Evolutionary conservation across 1,140 invertebrate species (phyloP).

Genomic region (Physella acuta): DNA sequence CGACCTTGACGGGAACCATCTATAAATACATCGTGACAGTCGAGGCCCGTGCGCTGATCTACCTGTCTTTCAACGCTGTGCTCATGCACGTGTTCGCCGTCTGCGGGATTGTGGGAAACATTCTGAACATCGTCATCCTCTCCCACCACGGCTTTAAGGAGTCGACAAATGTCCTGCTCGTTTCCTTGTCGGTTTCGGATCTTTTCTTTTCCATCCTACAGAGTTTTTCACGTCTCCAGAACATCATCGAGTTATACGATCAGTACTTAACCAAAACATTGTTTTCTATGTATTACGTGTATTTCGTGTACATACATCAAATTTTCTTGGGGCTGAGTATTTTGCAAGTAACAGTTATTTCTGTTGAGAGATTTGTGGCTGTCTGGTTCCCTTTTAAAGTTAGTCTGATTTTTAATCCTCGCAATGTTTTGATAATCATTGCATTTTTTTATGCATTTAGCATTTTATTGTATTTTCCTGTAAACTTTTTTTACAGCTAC

Average conservation of each 20-base stretch:
- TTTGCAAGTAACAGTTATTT: neutral
- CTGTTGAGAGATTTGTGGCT: constrained; percentile 6
- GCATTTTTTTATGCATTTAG: neutral
- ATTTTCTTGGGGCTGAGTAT: neutral
- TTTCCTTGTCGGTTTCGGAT: neutral
- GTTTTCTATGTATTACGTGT: neutral
- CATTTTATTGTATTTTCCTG: neutral
- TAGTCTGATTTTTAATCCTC: neutral
- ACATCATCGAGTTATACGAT: neutral
- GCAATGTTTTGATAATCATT: neutral
- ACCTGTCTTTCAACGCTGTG: neutral
- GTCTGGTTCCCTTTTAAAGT: constrained; percentile 10
- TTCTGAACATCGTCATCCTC: constrained; percentile 2
- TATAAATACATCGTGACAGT: no score
- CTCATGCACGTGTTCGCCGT: neutral
- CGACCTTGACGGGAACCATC: no score
- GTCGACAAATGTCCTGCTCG: neutral
- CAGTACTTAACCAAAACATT: neutral
- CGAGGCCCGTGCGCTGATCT: no score
- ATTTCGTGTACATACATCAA: neutral
- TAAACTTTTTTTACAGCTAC: neutral
- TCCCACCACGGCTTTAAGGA: constrained; percentile 1
- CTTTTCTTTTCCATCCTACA: neutral
- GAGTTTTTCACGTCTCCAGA: neutral
- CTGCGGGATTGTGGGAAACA: constrained; percentile 8